Base-by-base conservation (phyloP, 2,797 vertebrate species). In the Pseudochirops corinnae region DNA sequence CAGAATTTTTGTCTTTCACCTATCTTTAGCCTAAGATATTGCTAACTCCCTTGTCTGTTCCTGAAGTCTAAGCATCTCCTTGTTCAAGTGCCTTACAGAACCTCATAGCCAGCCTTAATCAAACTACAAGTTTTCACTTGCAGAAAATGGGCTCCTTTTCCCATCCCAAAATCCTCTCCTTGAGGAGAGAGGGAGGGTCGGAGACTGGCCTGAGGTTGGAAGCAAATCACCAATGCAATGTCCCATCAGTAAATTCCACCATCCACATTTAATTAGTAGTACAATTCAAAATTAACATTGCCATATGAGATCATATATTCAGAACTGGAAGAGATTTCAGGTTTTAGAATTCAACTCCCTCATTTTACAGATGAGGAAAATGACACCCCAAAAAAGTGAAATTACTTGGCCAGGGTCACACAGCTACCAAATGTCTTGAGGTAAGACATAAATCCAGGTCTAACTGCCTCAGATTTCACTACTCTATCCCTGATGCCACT, bases 71-170 rank as follows among this genome's bases (percentile, higher is more conserved):
- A 95, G 93, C n/a, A 90, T 26, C 56, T 94, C 53, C 92, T 93
- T 96, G 55, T 98, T 97, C 46, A 96, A 98, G 98, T 98, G 98
- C 98, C 98, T 98, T 98, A 98, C 97, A 97, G 93, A 97, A 97
- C 98, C 74, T 95, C 95, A 58, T 55, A 97, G 67, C 53, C 98
- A 57, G 93, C 95, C 96, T 98, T 98, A 98, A 96, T 92, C 95
- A 31, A 95, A 95, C 96, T 29, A 53, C 31, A 90, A 93, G 96
- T 96, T 97, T 97, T 96, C 93, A 92, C 56, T 96, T 94, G 94
- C 26, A 11, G 5, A 67, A 67, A 93, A 96, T 95, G 87, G 94
- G 90, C 96, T 93, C 60, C 52, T 7, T 96, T 94, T 94, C 96
- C 93, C 52, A 94, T 90, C 91, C 95, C 96, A 93, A 96, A 18